These are phyloP conservation scores for Chironomus tentans DNA, from an alignment of 2,888 invertebrate genomes.

Conservation along the genomic window DNA sequence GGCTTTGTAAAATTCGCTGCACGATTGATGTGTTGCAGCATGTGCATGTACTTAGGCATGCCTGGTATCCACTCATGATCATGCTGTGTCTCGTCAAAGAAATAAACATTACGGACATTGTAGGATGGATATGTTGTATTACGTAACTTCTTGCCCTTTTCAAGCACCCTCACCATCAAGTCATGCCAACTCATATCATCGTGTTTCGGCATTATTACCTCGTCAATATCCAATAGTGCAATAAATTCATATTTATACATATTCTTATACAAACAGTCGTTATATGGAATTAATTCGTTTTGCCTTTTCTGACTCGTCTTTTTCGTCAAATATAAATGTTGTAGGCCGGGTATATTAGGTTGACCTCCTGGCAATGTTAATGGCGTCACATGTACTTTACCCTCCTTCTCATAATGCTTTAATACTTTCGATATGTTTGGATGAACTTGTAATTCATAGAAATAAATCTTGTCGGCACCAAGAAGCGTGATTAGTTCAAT, in stretches of 20 bases:
- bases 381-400: constrained; percentile 66
- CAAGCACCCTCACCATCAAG: constrained; percentile 63
- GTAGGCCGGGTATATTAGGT: constrained; percentile 80
- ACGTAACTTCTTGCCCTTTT: constrained; percentile 57
- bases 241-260: constrained; percentile 84
- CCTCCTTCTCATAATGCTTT: constrained; percentile 53
- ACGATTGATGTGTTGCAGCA: constrained; percentile 85
- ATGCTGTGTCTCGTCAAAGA: constrained; percentile 77
- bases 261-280: constrained; percentile 90
- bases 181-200: constrained; percentile 63
- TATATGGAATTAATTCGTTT: constrained; percentile 92
- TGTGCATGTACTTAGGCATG: constrained; percentile 81
- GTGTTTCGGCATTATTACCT: constrained; percentile 83
- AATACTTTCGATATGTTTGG: constrained; percentile 78
- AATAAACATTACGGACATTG: constrained; percentile 87
- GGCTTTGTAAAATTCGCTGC: constrained; percentile 87
- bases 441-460: constrained; percentile 86
- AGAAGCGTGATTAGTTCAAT: constrained; percentile 76
- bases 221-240: constrained; percentile 87
- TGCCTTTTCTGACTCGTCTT: constrained; percentile 89
- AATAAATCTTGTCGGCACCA: constrained; percentile 85
- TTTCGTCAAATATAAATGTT: constrained; percentile 80
- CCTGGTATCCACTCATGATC: constrained; percentile 70
- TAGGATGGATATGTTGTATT: constrained; percentile 55
- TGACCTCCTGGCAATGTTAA: constrained; percentile 80